A percentile compares a stretch with the other conserved stretches of the same genome.
phyloP scores from a whole-genome alignment of 1,140 invertebrate genomes.

The Phenacoccus solenopsis region DNA sequence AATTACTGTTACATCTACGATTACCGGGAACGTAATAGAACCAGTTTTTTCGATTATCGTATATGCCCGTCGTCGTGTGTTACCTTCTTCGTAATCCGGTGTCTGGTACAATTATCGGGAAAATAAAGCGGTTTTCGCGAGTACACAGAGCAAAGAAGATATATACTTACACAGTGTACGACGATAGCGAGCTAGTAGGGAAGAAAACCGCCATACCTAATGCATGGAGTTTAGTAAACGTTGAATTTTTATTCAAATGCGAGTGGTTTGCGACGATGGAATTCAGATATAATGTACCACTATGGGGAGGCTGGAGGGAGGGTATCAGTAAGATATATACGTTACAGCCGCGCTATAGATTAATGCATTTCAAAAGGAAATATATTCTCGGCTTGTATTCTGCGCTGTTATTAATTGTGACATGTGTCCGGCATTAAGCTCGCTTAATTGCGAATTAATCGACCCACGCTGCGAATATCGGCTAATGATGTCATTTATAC shows the following conservation, averaged over 20 bases:
- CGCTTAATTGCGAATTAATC: slow-evolving; percentile 14
- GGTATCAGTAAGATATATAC: not conserved
- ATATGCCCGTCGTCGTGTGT: not conserved
- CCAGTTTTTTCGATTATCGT: slow-evolving; percentile 15
- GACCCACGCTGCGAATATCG: slow-evolving; percentile 9
- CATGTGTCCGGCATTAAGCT: slow-evolving; percentile 11
- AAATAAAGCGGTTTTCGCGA: slow-evolving; percentile 4
- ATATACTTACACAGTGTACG: not conserved
- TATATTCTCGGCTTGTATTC: slow-evolving; percentile 1
- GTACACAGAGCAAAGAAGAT: not conserved
- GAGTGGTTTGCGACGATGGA: not conserved
- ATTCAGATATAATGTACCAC: too few species aligned
- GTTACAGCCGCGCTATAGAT: not conserved
- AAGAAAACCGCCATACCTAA: not conserved
- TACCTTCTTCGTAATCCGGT: slow-evolving; percentile 5
- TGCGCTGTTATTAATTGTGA: slow-evolving; percentile 8
- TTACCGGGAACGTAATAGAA: not conserved
- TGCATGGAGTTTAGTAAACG: not conserved
- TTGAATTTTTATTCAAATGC: not conserved
- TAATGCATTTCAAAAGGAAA: slow-evolving; percentile 12
- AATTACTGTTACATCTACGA: slow-evolving; percentile 13
- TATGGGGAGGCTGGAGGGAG: not conserved
- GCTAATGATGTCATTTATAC: slow-evolving; percentile 6
- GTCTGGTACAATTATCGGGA: slow-evolving; percentile 6
- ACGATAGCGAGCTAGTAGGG: not conserved